A percentile compares a stretch with the other conserved stretches of the same genome.
These are phyloP conservation scores for Sebastes dallii DNA, from an alignment of 2,797 vertebrate species.

Conservation along the genomic window DNA sequence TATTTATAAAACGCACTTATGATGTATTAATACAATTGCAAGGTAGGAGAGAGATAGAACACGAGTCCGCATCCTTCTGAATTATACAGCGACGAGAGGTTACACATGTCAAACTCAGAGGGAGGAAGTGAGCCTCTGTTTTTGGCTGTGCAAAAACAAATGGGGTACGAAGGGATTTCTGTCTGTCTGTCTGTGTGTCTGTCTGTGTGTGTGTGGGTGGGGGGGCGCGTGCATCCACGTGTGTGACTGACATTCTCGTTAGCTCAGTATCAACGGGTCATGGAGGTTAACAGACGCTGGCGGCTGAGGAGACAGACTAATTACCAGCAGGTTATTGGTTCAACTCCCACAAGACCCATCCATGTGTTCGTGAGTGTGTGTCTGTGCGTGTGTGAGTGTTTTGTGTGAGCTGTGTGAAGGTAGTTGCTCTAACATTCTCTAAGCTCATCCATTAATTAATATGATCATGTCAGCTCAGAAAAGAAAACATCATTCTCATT, in stretches of 20 bases:
- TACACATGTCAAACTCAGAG: constrained; percentile 49
- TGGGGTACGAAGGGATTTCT: constrained; percentile 11
- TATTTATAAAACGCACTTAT: constrained; percentile 60
- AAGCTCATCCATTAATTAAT: constrained; percentile 77
- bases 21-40: constrained; percentile 61
- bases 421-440: constrained; percentile 52
- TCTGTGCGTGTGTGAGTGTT: background rate
- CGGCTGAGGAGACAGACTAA: constrained; percentile 79
- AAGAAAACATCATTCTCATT: constrained; percentile 60
- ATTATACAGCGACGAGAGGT: constrained; percentile 57
- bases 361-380: constrained; percentile 45
- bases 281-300: constrained; percentile 76
- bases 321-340: constrained; percentile 80
- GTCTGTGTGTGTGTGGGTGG: background rate
- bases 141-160: constrained; percentile 37
- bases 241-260: constrained; percentile 75
- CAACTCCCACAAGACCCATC: constrained; percentile 73
- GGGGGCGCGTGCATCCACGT: background rate
- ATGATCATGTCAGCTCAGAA: constrained; percentile 66
- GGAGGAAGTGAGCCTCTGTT: constrained; percentile 41
- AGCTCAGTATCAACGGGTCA: constrained; percentile 77
- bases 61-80: constrained; percentile 46
- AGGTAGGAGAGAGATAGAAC: constrained; percentile 24
- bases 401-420: constrained; percentile 32
- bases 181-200: background rate